phyloP scores from a whole-genome alignment of 2,888 invertebrate species.

The Halictus quadricinctus region DNA sequence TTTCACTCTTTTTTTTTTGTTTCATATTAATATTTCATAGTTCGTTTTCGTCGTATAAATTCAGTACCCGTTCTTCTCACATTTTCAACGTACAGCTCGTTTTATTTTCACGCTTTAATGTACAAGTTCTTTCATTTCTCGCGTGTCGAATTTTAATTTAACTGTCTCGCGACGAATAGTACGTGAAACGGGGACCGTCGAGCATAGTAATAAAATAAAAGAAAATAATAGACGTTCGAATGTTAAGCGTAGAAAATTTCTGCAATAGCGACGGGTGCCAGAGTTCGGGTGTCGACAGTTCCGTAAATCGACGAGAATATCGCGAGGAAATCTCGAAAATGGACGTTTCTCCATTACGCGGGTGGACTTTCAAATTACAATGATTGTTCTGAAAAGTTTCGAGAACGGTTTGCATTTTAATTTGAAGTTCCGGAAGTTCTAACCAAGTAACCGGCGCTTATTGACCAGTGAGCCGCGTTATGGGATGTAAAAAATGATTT shows the following conservation, averaged over 20 bases:
- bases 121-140: not conserved
- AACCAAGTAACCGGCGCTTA: not conserved
- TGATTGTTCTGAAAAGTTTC: not conserved
- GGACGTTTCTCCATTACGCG: not conserved
- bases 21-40: too few species aligned
- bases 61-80: not conserved
- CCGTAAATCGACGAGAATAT: not conserved
- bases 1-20: too few species aligned
- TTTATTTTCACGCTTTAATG: not conserved
- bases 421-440: not conserved
- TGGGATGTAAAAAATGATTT: conserved; percentile 4
- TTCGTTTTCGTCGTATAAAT: not conserved
- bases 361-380: not conserved
- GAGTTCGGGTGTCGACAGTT: not conserved
- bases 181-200: not conserved
- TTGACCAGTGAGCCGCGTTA: not conserved
- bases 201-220: not conserved
- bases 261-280: too few species aligned
- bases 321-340: not conserved
- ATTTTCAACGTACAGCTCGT: not conserved
- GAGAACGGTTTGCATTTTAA: not conserved
- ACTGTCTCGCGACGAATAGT: not conserved
- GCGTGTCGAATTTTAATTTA: not conserved
- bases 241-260: not conserved
- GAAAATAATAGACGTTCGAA: not conserved